Evolutionary conservation across 1,140 invertebrate genomes (phyloP).

Genomic region (Drosophila pseudoobscura): DNA sequence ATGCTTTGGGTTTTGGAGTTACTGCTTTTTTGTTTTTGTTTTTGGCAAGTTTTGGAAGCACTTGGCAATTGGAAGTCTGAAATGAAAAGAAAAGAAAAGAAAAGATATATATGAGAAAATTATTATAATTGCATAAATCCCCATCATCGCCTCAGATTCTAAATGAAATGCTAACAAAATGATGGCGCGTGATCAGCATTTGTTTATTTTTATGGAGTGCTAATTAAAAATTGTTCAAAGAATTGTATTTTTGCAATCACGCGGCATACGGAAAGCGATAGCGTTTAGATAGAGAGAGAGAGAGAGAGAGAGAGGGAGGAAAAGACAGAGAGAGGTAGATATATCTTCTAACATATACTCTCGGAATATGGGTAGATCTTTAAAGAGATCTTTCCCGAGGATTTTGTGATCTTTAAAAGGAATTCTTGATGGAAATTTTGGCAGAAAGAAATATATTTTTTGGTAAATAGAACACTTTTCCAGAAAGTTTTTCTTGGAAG

Average conservation of each 20-base stretch:
- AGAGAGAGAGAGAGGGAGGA: too few species aligned
- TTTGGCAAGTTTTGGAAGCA: slow-evolving; percentile 48
- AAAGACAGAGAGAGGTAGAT: too few species aligned
- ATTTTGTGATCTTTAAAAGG: too few species aligned
- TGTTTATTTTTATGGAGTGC: slow-evolving; percentile 36
- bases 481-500: too few species aligned
- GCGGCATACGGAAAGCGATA: slow-evolving; percentile 2
- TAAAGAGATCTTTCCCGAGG: too few species aligned
- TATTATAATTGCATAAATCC: slow-evolving; percentile 27
- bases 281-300: neutral
- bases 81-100: slow-evolving; percentile 28
- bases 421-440: too few species aligned
- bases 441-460: too few species aligned
- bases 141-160: slow-evolving; percentile 7
- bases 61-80: slow-evolving; percentile 37
- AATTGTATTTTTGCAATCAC: slow-evolving; percentile 29
- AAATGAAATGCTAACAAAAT: slow-evolving; percentile 55
- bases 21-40: slow-evolving; percentile 8
- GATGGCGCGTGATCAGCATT: slow-evolving; percentile 37
- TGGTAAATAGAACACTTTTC: too few species aligned
- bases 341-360: too few species aligned
- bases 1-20: slow-evolving; percentile 23
- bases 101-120: neutral
- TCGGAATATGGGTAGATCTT: too few species aligned
- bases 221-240: slow-evolving; percentile 39